phyloP scores from a whole-genome alignment of 2,113 vertebrate genomes.

The Neolamprologus ventralis region DNA sequence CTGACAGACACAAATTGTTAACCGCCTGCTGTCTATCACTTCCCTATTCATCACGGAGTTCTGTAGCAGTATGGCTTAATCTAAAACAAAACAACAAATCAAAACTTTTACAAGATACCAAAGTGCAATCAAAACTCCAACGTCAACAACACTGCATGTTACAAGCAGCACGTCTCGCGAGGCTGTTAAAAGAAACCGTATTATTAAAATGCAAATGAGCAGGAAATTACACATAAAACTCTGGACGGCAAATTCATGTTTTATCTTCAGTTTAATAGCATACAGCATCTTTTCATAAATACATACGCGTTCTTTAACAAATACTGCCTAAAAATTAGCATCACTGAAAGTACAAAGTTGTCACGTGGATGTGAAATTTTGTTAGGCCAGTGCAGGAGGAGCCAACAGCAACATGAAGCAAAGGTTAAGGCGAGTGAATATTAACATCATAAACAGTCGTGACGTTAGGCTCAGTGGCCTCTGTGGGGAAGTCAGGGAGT shows the following conservation, averaged over 20 bases:
- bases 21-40: background rate
- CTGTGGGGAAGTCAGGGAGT: conserved; percentile 6
- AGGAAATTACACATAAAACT: background rate
- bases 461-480: background rate
- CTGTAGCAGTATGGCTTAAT: background rate
- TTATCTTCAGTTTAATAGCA: conserved; percentile 47
- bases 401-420: background rate
- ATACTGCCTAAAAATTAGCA: background rate
- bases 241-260: background rate
- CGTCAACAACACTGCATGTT: background rate
- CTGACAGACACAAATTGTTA: background rate
- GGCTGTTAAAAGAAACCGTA: background rate
- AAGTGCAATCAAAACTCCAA: background rate
- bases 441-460: background rate
- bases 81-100: background rate
- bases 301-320: conserved; percentile 1
- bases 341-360: background rate
- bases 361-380: background rate
- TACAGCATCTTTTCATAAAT: conserved; percentile 43
- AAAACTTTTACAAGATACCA: background rate
- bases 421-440: background rate
- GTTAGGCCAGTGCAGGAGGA: background rate
- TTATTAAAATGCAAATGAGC: background rate
- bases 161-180: background rate
- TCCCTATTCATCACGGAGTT: background rate